Percentiles rank a stretch among this genome's conserved stretches.
Evolutionary conservation across 2,113 vertebrate species (phyloP).

Genomic region (Sylvilagus bachmani): DNA sequence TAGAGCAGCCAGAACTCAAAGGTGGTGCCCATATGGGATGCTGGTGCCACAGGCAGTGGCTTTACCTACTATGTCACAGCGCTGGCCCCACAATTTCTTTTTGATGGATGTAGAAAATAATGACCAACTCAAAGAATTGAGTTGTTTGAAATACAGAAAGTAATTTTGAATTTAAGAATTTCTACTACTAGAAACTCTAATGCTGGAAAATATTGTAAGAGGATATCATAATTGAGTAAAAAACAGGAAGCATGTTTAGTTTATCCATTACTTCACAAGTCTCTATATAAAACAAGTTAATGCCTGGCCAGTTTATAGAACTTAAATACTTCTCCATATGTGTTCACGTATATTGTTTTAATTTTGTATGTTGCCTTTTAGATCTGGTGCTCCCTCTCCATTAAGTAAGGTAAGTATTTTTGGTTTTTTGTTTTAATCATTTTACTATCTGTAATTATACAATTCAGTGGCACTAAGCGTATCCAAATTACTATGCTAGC

Average conservation of each 20-base stretch:
- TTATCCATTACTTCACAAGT: background rate
- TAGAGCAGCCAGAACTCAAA: too few species aligned
- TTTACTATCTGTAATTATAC: background rate
- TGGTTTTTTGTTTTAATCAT: background rate
- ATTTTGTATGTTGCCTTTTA: conserved; percentile 77
- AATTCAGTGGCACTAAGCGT: background rate
- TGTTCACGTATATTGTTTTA: conserved; percentile 55
- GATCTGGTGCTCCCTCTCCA: conserved; percentile 92
- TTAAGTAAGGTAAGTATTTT: conserved; percentile 89
- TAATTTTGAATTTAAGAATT: conserved; percentile 58
- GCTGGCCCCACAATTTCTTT: background rate
- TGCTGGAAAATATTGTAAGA: background rate
- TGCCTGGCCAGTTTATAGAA: background rate
- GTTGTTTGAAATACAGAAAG: background rate
- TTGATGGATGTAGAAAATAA: background rate
- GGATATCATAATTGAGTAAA: background rate
- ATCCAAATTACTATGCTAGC: background rate
- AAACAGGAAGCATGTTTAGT: background rate
- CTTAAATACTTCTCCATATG: background rate
- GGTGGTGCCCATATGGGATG: too few species aligned
- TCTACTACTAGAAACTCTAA: conserved; percentile 9
- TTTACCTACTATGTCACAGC: too few species aligned
- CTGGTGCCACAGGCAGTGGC: too few species aligned
- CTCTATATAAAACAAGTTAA: background rate
- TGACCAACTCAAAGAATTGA: background rate